Evolutionary conservation across 2,888 invertebrate genomes (phyloP).

Genomic region (Phortica okadai): DNA sequence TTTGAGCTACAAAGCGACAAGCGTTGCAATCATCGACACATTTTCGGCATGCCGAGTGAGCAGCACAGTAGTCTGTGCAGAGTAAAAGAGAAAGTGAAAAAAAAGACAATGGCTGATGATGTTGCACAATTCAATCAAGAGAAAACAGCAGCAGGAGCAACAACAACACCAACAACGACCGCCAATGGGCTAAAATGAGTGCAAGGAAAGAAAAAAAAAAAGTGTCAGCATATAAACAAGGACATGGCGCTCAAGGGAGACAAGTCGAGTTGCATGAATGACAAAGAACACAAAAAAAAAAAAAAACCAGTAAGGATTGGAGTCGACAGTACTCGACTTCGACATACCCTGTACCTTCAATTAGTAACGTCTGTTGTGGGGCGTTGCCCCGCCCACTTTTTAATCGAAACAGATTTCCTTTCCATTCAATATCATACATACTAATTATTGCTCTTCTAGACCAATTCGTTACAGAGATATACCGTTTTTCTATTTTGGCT

Average conservation of each 20-base stretch:
- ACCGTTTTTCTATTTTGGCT: no score
- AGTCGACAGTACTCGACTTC: no score
- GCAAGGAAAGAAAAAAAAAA: slow-evolving; percentile 27
- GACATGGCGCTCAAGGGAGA: slow-evolving; percentile 68
- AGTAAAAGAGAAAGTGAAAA: background rate
- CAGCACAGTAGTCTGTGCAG: background rate
- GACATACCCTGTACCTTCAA: no score
- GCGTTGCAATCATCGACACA: slow-evolving; percentile 17
- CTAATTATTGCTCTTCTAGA: no score
- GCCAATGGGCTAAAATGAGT: background rate
- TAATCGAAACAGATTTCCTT: no score
- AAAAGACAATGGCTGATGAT: background rate
- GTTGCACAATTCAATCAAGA: slow-evolving; percentile 67
- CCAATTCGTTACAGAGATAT: no score
- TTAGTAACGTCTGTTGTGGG: no score
- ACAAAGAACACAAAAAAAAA: background rate
- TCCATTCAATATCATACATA: no score
- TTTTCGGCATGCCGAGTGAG: background rate
- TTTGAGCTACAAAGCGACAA: background rate
- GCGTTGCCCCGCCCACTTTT: no score
- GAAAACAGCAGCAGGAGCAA: slow-evolving; percentile 49
- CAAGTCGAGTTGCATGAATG: slow-evolving; percentile 15
- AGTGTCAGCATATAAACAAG: slow-evolving; percentile 66
- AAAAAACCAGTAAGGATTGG: no score
- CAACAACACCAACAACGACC: slow-evolving; percentile 39